A percentile compares a stretch with the other conserved stretches of the same genome.
Conservation (phyloP, 2,113 vertebrate genomes). For the Nyctereutes procyonoides region DNA sequence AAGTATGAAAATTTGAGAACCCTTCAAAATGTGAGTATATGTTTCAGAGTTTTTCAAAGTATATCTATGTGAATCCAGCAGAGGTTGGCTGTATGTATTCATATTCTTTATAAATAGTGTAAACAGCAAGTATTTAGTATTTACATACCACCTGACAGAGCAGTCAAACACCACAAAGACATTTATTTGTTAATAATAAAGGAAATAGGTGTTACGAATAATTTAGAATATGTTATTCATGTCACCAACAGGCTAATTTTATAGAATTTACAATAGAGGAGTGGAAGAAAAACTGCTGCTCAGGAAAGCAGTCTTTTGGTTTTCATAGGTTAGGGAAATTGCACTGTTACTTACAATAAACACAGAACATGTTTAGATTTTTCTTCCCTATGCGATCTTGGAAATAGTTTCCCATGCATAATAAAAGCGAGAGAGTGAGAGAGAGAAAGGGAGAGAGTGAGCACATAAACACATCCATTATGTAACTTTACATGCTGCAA, state of each 20-base stretch:
- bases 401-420: not conserved
- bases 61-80: conserved; percentile 6
- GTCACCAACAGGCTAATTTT: not conserved
- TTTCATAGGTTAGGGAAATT: not conserved
- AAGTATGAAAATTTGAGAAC: conserved; percentile 53
- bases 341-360: not conserved
- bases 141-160: conserved; percentile 45
- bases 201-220: conserved; percentile 45
- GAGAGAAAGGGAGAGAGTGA: not conserved
- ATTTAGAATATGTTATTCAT: conserved; percentile 49
- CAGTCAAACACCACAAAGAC: conserved; percentile 29
- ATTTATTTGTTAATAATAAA: conserved; percentile 63
- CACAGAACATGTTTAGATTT: not conserved
- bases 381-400: not conserved
- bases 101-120: not conserved
- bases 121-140: conserved; percentile 49
- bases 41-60: conserved; percentile 64
- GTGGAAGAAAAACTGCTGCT: not conserved
- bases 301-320: not conserved
- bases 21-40: conserved; percentile 39
- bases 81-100: conserved; percentile 43
- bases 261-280: not conserved
- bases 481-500: not conserved
- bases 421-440: not conserved
- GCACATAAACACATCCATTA: not conserved